Conservation (phyloP, 2,797 vertebrate species). For the Threskiornis aethiopicus region DNA sequence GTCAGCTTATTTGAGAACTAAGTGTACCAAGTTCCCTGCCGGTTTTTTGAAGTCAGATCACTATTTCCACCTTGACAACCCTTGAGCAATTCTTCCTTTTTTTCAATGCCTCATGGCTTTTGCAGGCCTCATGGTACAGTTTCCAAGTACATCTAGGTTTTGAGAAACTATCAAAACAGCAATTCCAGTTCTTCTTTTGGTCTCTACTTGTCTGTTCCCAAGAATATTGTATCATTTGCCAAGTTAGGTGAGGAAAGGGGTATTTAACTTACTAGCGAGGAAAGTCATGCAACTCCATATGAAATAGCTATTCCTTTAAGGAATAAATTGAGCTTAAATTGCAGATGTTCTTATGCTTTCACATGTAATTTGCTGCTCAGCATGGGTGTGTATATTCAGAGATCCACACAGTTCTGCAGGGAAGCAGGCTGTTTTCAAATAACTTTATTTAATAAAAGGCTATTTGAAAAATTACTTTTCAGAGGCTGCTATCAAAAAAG, state of each 20-base stretch:
- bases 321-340: conserved; percentile 26
- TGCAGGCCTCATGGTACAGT: neutral
- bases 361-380: conserved; percentile 24
- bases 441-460: conserved; percentile 39
- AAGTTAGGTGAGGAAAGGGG: neutral
- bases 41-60: neutral
- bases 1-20: neutral
- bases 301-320: neutral
- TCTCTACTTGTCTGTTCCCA: neutral
- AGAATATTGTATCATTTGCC: neutral
- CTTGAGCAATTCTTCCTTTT: neutral
- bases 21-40: neutral
- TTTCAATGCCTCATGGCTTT: neutral
- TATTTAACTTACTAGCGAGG: neutral
- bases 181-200: neutral
- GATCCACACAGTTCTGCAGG: neutral
- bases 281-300: neutral
- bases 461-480: conserved; percentile 41
- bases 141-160: neutral
- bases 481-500: conserved; percentile 3
- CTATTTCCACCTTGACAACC: neutral
- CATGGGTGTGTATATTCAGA: neutral
- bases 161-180: neutral
- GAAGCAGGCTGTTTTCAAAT: conserved; percentile 21
- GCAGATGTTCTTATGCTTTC: conserved; percentile 7